Conservation (phyloP, 2,113 vertebrate species). For the Smithornis capensis region DNA sequence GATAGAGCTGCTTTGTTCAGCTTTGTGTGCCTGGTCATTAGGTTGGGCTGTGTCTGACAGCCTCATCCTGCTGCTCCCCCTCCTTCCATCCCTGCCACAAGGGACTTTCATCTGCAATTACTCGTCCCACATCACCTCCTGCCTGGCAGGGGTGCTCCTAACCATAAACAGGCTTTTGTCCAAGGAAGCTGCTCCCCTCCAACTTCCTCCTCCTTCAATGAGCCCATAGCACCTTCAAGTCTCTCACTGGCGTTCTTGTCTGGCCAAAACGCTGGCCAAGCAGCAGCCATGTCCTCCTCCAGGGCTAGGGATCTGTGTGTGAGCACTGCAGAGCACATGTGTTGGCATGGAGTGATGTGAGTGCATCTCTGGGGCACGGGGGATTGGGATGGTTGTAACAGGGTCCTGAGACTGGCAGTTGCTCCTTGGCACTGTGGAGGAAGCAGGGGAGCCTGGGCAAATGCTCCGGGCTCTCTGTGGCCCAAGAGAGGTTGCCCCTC, state of each 20-base stretch:
- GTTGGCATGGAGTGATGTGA: background rate
- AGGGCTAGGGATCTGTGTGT: accelerated
- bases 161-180: background rate
- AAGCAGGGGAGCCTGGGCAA: background rate
- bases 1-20: background rate
- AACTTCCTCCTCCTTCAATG: background rate
- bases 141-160: background rate
- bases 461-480: accelerated
- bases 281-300: background rate
- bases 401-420: background rate
- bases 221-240: background rate
- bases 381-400: background rate
- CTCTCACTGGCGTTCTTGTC: accelerated
- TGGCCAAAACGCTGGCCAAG: accelerated
- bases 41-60: accelerated
- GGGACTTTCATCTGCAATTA: background rate
- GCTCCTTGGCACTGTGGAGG: background rate
- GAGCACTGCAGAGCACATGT: accelerated
- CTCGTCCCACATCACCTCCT: accelerated
- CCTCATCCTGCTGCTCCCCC: background rate
- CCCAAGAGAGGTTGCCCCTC: background rate
- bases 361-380: accelerated
- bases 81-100: background rate
- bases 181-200: background rate
- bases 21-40: background rate